Evolutionary conservation across 2,888 invertebrate genomes (phyloP).

Genomic region (Andrena flavipes): DNA sequence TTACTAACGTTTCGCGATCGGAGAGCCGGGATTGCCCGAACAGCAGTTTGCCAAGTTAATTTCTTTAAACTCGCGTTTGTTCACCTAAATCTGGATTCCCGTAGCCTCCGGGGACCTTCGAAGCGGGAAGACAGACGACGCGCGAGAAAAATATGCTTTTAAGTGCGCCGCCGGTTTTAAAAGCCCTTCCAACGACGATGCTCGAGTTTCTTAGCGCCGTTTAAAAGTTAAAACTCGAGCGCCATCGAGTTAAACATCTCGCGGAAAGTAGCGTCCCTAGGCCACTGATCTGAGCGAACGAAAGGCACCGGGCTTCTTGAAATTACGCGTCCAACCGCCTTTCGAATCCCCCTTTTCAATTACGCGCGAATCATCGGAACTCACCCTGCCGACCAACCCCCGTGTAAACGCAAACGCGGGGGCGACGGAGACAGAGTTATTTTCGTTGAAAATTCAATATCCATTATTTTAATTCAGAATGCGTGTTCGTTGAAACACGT

Average conservation of each 20-base stretch:
- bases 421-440: not conserved
- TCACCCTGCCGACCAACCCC: not conserved
- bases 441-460: slow-evolving; percentile 30
- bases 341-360: slow-evolving; percentile 42
- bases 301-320: not conserved
- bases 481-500: not conserved
- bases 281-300: not conserved
- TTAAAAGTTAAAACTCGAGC: slow-evolving; percentile 17
- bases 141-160: slow-evolving; percentile 9
- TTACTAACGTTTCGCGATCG: slow-evolving; percentile 5
- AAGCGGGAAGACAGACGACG: not conserved
- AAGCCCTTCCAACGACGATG: slow-evolving; percentile 16
- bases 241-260: slow-evolving; percentile 3
- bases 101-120: slow-evolving; percentile 10
- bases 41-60: slow-evolving; percentile 45
- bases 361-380: slow-evolving; percentile 29
- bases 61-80: slow-evolving; percentile 41
- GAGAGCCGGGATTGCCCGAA: not conserved
- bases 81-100: slow-evolving; percentile 19
- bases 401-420: not conserved
- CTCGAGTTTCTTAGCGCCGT: slow-evolving; percentile 11
- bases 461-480: slow-evolving; percentile 35
- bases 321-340: slow-evolving; percentile 9
- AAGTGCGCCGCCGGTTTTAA: slow-evolving; percentile 5
- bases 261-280: not conserved